Evolutionary conservation across 2,797 vertebrate genomes (phyloP).

Genomic region (Hylomyscus alleni): DNA sequence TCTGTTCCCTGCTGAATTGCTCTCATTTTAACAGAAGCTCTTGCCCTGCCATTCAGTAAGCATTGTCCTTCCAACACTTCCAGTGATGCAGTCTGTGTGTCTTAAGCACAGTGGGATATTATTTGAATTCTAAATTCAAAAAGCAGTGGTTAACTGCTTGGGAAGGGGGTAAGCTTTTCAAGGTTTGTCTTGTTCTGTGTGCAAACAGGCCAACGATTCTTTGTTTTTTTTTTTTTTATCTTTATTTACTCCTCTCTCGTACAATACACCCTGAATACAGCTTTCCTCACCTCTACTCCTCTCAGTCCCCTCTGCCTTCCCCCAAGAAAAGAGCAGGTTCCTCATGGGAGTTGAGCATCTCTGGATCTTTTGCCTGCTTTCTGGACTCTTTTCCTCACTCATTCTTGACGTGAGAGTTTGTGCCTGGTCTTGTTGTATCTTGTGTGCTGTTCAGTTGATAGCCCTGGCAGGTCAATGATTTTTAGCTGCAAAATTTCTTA

Average conservation of each 20-base stretch:
- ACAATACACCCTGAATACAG: not conserved
- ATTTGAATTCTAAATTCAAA: not conserved
- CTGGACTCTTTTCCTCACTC: not conserved
- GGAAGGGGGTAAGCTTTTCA: not conserved
- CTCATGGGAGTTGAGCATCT: not conserved
- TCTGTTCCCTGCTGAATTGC: not conserved
- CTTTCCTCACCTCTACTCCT: not conserved
- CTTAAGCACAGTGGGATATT: not conserved
- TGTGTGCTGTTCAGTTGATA: not conserved
- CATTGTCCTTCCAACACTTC: not conserved
- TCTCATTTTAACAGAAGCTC: not conserved
- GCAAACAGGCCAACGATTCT: not conserved
- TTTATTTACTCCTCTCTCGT: not conserved
- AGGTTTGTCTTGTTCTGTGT: slow-evolving; percentile 2
- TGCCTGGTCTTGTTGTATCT: not conserved
- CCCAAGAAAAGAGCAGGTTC: not conserved
- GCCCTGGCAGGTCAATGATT: not conserved
- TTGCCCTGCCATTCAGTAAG: not conserved
- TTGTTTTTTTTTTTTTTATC: not conserved
- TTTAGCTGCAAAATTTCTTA: not conserved
- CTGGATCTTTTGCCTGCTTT: not conserved
- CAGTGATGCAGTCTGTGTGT: not conserved
- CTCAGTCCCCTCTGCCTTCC: no score
- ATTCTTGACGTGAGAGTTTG: not conserved
- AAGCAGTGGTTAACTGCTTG: not conserved